A percentile compares a stretch with the other conserved stretches of the same genome.
Conservation (phyloP, 2,888 invertebrate genomes). For the Trichopria drosophilae region DNA sequence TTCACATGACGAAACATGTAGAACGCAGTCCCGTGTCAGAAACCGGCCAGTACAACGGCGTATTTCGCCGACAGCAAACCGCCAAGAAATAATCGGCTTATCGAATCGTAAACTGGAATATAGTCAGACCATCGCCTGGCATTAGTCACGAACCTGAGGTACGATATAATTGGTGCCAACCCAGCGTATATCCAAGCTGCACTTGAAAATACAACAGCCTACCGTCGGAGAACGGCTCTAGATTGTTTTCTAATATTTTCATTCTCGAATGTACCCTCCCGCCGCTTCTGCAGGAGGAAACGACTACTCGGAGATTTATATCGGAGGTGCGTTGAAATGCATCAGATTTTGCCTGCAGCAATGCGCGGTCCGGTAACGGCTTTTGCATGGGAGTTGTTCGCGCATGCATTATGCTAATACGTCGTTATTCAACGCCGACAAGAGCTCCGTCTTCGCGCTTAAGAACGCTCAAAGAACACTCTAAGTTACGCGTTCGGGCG, state of each 20-base stretch:
- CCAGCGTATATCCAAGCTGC: slow-evolving; percentile 34
- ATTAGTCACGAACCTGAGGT: slow-evolving; percentile 38
- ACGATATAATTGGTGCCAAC: slow-evolving; percentile 44
- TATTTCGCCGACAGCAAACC: too few species aligned
- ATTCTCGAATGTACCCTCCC: slow-evolving; percentile 40
- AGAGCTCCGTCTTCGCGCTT: slow-evolving; percentile 29
- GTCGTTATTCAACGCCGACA: slow-evolving; percentile 41
- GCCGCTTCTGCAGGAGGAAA: slow-evolving; percentile 44
- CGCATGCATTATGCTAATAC: slow-evolving; percentile 45
- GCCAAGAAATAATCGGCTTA: too few species aligned
- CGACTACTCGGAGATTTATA: slow-evolving; percentile 48
- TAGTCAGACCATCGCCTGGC: slow-evolving; percentile 30
- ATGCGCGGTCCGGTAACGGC: slow-evolving; percentile 40
- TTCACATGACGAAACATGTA: too few species aligned
- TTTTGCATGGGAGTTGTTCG: slow-evolving; percentile 39
- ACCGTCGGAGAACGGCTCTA: slow-evolving; percentile 42
- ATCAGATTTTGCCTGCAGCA: slow-evolving; percentile 32
- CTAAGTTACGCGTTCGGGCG: too few species aligned
- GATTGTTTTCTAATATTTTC: slow-evolving; percentile 49
- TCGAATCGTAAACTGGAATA: too few species aligned
- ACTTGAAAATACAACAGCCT: slow-evolving; percentile 45
- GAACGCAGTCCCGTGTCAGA: too few species aligned
- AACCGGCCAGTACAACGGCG: too few species aligned
- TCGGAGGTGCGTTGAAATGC: slow-evolving; percentile 42
- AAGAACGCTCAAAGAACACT: too few species aligned